Evolutionary conservation across 2,888 invertebrate species (phyloP).

Genomic region (Macaria notata): DNA sequence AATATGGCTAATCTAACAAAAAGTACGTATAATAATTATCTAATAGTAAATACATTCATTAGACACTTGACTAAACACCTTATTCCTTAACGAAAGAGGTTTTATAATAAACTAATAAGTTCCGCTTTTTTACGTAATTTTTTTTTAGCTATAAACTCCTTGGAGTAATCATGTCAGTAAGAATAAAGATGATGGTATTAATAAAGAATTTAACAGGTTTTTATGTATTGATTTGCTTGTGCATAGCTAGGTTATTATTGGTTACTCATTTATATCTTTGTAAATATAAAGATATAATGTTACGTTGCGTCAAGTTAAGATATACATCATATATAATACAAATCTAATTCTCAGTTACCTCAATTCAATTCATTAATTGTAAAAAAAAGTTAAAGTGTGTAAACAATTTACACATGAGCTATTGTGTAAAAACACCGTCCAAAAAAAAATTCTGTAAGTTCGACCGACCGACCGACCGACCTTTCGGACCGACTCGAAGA

Average conservation of each 20-base stretch:
- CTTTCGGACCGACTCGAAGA: too few species aligned
- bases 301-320: too few species aligned
- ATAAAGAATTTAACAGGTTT: conserved; percentile 29
- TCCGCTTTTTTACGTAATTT: conserved; percentile 17
- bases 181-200: conserved; percentile 28
- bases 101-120: conserved; percentile 6
- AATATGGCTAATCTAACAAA: conserved; percentile 3
- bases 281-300: too few species aligned
- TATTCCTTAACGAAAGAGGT: conserved; percentile 6
- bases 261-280: too few species aligned
- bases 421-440: too few species aligned
- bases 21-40: conserved; percentile 7
- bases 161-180: conserved; percentile 14
- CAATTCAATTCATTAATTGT: too few species aligned
- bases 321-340: too few species aligned
- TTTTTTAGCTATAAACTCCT: conserved; percentile 17
- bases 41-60: conserved; percentile 8
- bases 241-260: neutral
- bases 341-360: too few species aligned
- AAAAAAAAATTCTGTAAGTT: too few species aligned
- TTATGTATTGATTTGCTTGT: conserved; percentile 8
- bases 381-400: too few species aligned
- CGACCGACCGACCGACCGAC: too few species aligned
- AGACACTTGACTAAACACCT: neutral
- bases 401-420: too few species aligned